Evolutionary conservation across 2,888 invertebrate species (phyloP).

Genomic region (Cheilosia vulpina): DNA sequence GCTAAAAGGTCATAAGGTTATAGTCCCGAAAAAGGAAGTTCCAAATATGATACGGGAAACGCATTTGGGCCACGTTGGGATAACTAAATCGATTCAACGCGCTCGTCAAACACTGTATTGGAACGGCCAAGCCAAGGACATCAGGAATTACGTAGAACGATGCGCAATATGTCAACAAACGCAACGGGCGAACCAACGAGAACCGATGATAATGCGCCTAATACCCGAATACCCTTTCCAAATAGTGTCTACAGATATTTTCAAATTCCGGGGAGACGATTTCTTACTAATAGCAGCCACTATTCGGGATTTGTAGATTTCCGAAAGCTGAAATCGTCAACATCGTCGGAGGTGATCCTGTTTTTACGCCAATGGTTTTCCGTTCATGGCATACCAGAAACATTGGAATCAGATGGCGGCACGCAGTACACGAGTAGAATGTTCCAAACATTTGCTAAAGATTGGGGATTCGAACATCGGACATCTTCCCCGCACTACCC

Average conservation of each 20-base stretch:
- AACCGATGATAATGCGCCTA: neutral
- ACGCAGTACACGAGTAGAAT: slow-evolving; percentile 4
- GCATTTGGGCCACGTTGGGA: slow-evolving; percentile 17
- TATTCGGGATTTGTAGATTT: slow-evolving; percentile 29
- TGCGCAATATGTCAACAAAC: slow-evolving; percentile 31
- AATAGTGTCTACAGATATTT: slow-evolving; percentile 6
- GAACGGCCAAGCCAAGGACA: slow-evolving; percentile 5
- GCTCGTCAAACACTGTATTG: slow-evolving; percentile 33
- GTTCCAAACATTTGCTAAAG: slow-evolving; percentile 1
- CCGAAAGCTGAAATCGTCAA: neutral
- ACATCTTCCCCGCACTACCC: slow-evolving; percentile 22
- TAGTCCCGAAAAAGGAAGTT: slow-evolving; percentile 6
- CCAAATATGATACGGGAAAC: slow-evolving; percentile 3
- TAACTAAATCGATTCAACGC: slow-evolving; percentile 8
- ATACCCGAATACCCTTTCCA: slow-evolving; percentile 19
- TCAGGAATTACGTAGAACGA: neutral
- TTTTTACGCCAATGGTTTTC: slow-evolving; percentile 17
- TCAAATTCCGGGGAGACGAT: slow-evolving; percentile 16
- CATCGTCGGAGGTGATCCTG: slow-evolving; percentile 11
- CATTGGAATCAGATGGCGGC: slow-evolving; percentile 16
- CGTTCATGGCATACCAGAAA: slow-evolving; percentile 20
- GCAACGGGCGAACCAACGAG: slow-evolving; percentile 4
- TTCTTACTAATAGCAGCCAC: slow-evolving; percentile 16
- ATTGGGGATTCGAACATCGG: slow-evolving; percentile 17
- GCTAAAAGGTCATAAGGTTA: slow-evolving; percentile 13